These are phyloP conservation scores for Isurus oxyrinchus DNA, from an alignment of 2,113 vertebrate genomes.

Conservation along the genomic window DNA sequence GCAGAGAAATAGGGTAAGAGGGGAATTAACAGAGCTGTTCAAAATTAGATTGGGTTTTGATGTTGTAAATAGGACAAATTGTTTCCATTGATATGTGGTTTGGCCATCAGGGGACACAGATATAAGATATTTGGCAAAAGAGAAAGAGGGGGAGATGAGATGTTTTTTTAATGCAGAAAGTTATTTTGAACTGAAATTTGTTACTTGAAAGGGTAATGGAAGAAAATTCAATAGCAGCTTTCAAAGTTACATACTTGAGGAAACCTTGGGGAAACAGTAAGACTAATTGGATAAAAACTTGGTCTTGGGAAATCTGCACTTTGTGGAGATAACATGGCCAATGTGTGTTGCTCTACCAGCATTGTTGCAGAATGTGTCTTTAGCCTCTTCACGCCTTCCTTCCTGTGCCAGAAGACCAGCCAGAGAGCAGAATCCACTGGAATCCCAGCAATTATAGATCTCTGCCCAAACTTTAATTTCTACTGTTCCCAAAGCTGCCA, in stretches of 20 bases:
- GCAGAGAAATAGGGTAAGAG: background rate
- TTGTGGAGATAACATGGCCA: background rate
- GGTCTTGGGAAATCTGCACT: background rate
- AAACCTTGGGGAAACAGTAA: background rate
- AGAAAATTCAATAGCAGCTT: background rate
- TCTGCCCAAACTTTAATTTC: background rate
- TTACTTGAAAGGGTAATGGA: background rate
- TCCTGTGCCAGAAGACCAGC: background rate
- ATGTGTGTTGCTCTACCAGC: background rate
- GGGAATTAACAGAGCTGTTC: background rate
- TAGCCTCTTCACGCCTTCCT: background rate
- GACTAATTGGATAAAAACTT: background rate
- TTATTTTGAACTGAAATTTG: background rate
- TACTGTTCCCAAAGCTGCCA: background rate
- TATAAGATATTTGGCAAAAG: background rate
- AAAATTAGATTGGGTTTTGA: background rate
- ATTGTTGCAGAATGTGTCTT: background rate
- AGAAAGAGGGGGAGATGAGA: background rate
- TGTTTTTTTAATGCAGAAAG: background rate
- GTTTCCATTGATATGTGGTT: background rate
- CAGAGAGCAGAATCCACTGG: background rate
- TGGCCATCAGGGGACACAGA: background rate
- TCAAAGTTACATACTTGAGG: background rate
- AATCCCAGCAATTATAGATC: background rate
- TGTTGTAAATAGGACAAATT: background rate